Base-by-base conservation (phyloP, 2,113 vertebrate genomes). In the Castor canadensis region DNA sequence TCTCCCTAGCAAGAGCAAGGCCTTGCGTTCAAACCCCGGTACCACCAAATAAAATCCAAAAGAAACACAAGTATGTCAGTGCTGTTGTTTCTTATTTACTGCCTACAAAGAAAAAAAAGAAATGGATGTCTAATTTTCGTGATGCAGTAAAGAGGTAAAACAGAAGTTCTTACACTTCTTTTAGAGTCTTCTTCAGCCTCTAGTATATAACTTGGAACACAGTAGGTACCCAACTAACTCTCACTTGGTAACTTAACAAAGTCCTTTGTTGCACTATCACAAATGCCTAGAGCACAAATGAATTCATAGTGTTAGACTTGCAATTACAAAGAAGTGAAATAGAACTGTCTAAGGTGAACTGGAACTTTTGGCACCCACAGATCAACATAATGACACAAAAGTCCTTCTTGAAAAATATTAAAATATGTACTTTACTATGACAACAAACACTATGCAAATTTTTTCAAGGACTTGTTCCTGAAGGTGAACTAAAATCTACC, bases 331-430 rank as follows among this genome's bases (percentile, higher is more conserved):
- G 22, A 84, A 84, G 22, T 60, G 12, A 95, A 89, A 81, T 52
- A 92, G 56, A 95, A 91, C 73, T 69, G 22, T 54, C 56, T 80
- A 30, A 66, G 19, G 64, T 66, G 9, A 97, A 95, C 4, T 83
- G 60, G 58, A 67, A 87, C 91, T 56, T 58, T 54, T 77, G 54
- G 47, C 7, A 89, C 38, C 28, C 60, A n/a, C 35, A 76, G 17
- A 95, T 62, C 93, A 95, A 87, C 13, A 43, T 26, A 80, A 89
- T 80, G 28, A 87, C 91, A 24, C 52, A 58, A 69, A 91, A 52
- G 5, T 88, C 38, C 73, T 82, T 69, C 67, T 35, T 72, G 49
- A n/a, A 94, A 81, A 90, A 91, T 71, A 87, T 73, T 66, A 91
- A 76, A 92, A 62, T 0, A 32, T 77, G 49, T 20, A 69, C 28